These are phyloP conservation scores for Heliothis subflexa DNA, from an alignment of 1,140 invertebrate genomes.

Conservation along the genomic window DNA sequence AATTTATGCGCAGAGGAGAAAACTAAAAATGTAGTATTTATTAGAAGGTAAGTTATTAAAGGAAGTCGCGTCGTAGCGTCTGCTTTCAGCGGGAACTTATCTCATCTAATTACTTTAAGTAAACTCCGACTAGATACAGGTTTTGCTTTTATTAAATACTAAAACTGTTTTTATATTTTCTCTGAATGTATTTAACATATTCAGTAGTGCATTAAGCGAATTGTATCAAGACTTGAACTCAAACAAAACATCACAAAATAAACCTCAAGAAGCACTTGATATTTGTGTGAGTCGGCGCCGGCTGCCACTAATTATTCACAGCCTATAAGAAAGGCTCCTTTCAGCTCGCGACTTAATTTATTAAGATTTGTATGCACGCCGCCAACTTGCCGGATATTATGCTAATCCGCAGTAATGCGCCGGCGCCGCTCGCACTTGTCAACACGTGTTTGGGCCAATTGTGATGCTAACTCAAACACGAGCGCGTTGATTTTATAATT, in stretches of 20 bases:
- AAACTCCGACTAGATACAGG: neutral
- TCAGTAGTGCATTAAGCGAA: no score
- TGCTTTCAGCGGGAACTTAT: neutral
- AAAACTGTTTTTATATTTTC: no score
- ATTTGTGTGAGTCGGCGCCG: neutral
- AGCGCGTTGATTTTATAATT: slow-evolving; percentile 8
- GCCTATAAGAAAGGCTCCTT: slow-evolving; percentile 35
- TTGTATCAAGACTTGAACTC: neutral
- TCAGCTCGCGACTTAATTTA: slow-evolving; percentile 40
- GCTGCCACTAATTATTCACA: slow-evolving; percentile 33
- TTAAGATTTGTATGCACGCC: slow-evolving; percentile 45
- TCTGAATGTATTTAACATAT: no score
- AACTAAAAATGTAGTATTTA: slow-evolving; percentile 8
- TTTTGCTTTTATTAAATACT: neutral
- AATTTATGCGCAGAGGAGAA: neutral
- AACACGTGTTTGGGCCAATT: slow-evolving; percentile 9
- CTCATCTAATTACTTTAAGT: slow-evolving; percentile 1
- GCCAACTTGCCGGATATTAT: slow-evolving; percentile 42
- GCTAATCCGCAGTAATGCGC: slow-evolving; percentile 28
- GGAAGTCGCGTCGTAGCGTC: neutral
- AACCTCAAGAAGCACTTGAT: slow-evolving; percentile 21
- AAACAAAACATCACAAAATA: neutral
- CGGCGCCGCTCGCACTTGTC: neutral
- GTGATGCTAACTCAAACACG: slow-evolving; percentile 11
- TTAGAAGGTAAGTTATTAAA: neutral